Conservation (phyloP, 2,888 invertebrate species). For the Lasioglossum calceatum region DNA sequence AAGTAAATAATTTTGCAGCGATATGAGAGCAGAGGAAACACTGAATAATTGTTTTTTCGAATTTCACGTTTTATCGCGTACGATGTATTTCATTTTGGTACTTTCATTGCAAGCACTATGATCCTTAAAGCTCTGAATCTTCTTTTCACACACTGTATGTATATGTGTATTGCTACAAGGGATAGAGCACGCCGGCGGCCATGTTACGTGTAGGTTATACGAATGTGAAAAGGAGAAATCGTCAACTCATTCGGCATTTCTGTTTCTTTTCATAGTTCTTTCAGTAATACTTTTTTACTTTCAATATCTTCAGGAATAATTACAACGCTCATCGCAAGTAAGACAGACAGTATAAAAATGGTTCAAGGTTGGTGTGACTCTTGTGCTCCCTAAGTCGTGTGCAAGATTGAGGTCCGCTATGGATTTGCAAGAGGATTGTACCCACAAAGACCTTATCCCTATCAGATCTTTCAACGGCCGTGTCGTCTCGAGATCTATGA, state of each 20-base stretch:
- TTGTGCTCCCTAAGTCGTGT: not conserved
- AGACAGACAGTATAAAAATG: not conserved
- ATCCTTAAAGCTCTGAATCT: not conserved
- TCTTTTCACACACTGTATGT: not conserved
- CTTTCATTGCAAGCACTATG: not conserved
- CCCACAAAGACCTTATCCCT: conserved; percentile 7
- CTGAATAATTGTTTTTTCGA: not conserved
- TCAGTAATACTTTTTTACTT: not conserved
- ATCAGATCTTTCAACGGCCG: not conserved
- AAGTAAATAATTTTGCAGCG: not conserved
- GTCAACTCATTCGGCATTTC: not conserved
- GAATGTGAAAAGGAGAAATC: not conserved
- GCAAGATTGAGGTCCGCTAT: not conserved
- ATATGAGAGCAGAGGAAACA: not conserved
- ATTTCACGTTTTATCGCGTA: not conserved
- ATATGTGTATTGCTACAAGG: not conserved
- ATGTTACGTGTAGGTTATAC: not conserved
- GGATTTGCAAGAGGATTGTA: not conserved
- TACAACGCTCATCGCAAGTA: not conserved
- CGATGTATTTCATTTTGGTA: not conserved
- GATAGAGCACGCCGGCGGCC: not conserved
- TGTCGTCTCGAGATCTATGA: not conserved
- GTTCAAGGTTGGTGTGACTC: not conserved
- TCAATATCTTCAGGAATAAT: not conserved
- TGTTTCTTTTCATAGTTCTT: not conserved